Percentiles rank a stretch among this genome's conserved stretches.
Evolutionary conservation across 2,888 invertebrate species (phyloP).

Genomic region (Nomada ruficornis): DNA sequence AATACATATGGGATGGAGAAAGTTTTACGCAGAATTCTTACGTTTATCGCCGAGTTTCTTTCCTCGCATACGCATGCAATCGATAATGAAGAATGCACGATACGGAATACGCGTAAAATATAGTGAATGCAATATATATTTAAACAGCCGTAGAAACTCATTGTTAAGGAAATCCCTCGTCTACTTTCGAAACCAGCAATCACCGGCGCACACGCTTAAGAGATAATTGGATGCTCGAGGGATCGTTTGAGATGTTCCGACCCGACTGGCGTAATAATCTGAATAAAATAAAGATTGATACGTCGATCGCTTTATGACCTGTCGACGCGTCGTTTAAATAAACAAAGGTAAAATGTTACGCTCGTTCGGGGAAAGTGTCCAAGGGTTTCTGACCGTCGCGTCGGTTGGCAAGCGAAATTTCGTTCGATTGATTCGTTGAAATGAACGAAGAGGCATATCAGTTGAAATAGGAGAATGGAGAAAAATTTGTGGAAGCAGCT

Average conservation of each 20-base stretch:
- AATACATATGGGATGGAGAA: no score
- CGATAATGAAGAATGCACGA: background rate
- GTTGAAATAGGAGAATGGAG: background rate
- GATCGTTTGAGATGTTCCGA: constrained; percentile 42
- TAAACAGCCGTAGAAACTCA: constrained; percentile 13
- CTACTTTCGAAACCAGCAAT: constrained; percentile 26
- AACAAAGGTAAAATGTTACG: background rate
- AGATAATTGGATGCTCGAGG: constrained; percentile 73
- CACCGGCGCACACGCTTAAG: constrained; percentile 68
- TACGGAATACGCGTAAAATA: background rate
- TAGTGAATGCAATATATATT: background rate
- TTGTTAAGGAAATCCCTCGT: constrained; percentile 51
- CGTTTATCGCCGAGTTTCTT: no score
- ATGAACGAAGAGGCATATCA: background rate
- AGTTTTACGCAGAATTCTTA: no score
- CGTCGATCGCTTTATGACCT: background rate
- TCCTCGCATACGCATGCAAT: background rate
- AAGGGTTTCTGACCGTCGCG: background rate
- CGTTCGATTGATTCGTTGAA: background rate
- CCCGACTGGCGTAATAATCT: constrained; percentile 7
- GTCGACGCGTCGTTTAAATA: background rate
- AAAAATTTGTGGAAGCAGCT: constrained; percentile 41
- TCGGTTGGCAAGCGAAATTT: background rate
- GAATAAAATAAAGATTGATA: constrained; percentile 8
- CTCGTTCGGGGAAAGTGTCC: background rate